Evolutionary conservation across 2,888 invertebrate genomes (phyloP), one percentile per base, ranked within the genome.

Genomic region (Tachina grossa): DNA sequence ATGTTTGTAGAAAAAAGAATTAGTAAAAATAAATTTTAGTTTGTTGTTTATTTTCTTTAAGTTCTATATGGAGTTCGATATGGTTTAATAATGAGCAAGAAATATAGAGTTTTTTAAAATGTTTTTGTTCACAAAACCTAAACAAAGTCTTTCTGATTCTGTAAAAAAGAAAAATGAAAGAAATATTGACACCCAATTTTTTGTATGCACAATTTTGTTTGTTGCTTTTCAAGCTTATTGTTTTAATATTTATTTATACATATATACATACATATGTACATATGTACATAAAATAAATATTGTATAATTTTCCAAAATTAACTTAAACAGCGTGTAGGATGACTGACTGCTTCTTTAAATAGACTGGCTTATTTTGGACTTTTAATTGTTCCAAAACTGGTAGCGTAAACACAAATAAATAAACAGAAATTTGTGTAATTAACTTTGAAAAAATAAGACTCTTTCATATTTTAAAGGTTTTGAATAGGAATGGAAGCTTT

Each of bases 301-400:
- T 74, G 59, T 14, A 49, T n/a, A 11, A 43, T 51, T 63, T 57
- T 71, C 6, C 4, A 74, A 49, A 65, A 47, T 68, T 45, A 61
- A 66, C 11, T 66, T n/a, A 65, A 82, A 82, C 6, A 31, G 68
- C 59, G 82, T 83, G 82, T 83, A 63, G 80, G 74, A 16, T 39
- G 69, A n/a, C 16, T 41, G 41, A 0, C 16, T 43, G 3, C 11
- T 43, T 43, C 19, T 19, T 11, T 68, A 14, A 16, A 13, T 11
- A 51, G 39, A 16, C 43, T 9, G 8, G 69, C 13, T 16, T 45
- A 43, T 69, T 69, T 22, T 55, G 22, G 31, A 0, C 1, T 14
- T 68, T 22, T 39, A 61, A 45, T 22, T 76, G 55, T 65, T 76
- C 45, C 19, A 49, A 81, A 77, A 85, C 68, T 74, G 77, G 84